Evolutionary conservation across 2,888 invertebrate genomes (phyloP), one percentile per base, ranked within the genome.

Genomic region (Dynastes hyllus): DNA sequence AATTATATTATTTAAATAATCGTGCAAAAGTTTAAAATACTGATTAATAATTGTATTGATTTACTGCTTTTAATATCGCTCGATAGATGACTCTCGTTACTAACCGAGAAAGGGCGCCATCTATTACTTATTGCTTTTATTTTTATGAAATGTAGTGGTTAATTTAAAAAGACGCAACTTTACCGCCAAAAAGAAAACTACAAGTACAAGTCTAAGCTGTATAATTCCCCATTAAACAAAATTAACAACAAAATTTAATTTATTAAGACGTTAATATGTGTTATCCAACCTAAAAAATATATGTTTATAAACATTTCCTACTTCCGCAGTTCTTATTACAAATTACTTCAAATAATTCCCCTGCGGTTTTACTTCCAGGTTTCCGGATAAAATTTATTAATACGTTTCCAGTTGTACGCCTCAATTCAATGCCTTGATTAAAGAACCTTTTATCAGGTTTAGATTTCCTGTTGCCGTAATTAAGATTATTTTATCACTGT

Each of bases 401-500:
- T 13, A 53, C 5, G 3, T 53, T 53, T 53, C n/a, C n/a, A n/a
- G 53, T 53, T 16, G 2, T 53, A n/a, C 45, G 45, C 8, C 45
- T 45, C 1, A 6, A 53, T 53, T 53, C 3, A 53, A 53, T 6
- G 2, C n/a, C 13, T 16, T 6, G 53, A 53, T 53, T 45, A 45
- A 45, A 45, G 45, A 45, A 53, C 13, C 2, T 53, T 16, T 16
- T 53, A 53, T 53, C 53, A n/a, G 16, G n/a, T 16, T 16, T 16
- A 9, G 50, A 71, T 32, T 55, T 55, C 55, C 55, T 71, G 58
- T 32, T 27, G 58, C 37, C 5, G 32, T 50, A 50, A 51, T 69
- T 69, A 69, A 69, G 45, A 69, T 69, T 69, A 69, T 22, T 69
- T 69, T 69, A 69, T 69, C 50, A 22, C 22, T 61, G 8, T 22